phyloP scores from a whole-genome alignment of 1,140 invertebrate genomes.

The Drosophila ananassae region DNA sequence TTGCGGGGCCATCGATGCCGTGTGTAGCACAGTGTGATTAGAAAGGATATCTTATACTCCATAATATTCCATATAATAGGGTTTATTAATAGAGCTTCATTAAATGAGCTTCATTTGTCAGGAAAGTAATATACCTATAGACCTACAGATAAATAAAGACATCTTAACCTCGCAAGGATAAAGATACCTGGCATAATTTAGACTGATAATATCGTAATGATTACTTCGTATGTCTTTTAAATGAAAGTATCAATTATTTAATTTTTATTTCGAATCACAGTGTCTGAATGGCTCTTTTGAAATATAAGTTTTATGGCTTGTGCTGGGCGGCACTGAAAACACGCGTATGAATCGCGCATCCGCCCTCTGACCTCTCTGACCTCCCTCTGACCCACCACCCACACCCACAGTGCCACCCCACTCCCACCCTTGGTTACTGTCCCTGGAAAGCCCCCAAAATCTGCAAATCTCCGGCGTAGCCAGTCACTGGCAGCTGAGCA shows the following conservation, averaged over 20 bases:
- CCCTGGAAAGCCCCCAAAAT: conserved; percentile 13
- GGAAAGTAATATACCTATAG: too few relatives aligned
- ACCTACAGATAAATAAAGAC: too few relatives aligned
- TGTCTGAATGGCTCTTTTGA: conserved; percentile 29
- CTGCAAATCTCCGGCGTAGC: conserved; percentile 32
- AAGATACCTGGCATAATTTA: too few relatives aligned
- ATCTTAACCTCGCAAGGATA: too few relatives aligned
- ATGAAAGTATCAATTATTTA: too few relatives aligned
- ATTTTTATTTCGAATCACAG: conserved; percentile 7
- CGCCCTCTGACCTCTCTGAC: conserved; percentile 7
- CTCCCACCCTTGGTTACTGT: background rate
- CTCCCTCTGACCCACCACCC: too few relatives aligned
- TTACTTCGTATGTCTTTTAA: too few relatives aligned
- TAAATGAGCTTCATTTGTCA: background rate
- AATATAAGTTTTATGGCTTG: conserved; percentile 74
- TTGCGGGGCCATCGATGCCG: conserved; percentile 66
- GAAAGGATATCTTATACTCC: background rate
- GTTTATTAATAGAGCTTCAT: background rate
- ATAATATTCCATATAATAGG: background rate
- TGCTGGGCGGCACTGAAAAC: conserved; percentile 51
- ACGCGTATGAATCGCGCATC: conserved; percentile 49
- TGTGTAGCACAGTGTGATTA: conserved; percentile 25
- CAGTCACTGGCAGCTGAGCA: conserved; percentile 53
- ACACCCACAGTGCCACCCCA: conserved; percentile 2
- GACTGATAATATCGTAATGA: too few relatives aligned